These are phyloP conservation scores for Ailuropoda melanoleuca DNA, from an alignment of 2,113 vertebrate species.

Conservation along the genomic window DNA sequence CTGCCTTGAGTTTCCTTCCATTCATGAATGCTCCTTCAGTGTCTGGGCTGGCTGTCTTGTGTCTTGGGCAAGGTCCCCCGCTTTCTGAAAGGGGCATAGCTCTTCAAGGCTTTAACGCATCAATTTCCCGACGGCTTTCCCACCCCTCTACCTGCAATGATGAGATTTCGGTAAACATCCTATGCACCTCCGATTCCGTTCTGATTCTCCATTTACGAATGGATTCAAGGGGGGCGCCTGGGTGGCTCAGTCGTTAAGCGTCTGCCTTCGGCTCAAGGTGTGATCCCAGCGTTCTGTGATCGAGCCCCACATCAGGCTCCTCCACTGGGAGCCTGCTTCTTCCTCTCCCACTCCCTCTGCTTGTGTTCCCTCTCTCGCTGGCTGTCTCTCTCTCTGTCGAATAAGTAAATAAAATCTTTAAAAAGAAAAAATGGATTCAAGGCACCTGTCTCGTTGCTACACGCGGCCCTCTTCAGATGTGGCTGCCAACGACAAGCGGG, in stretches of 20 bases:
- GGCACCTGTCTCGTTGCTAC: not conserved
- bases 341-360: too few relatives aligned
- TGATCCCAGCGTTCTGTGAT: too few relatives aligned
- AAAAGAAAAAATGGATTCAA: not conserved
- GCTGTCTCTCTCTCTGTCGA: too few relatives aligned
- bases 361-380: too few relatives aligned
- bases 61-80: not conserved
- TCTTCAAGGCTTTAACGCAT: not conserved
- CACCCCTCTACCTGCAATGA: not conserved
- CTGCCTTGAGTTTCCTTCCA: not conserved
- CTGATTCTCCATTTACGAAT: not conserved
- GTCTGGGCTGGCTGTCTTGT: not conserved
- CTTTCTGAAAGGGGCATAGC: not conserved
- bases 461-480: not conserved
- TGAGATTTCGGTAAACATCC: not conserved
- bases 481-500: slow-evolving; percentile 32
- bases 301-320: too few relatives aligned
- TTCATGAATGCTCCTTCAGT: not conserved
- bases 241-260: too few relatives aligned
- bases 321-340: too few relatives aligned
- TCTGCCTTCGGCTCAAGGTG: too few relatives aligned
- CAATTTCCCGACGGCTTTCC: not conserved
- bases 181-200: not conserved
- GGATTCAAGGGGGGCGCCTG: not conserved
- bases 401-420: too few relatives aligned